Conservation (phyloP, 92 coral and sea anemone species). For the Paragorgia papillata region DNA sequence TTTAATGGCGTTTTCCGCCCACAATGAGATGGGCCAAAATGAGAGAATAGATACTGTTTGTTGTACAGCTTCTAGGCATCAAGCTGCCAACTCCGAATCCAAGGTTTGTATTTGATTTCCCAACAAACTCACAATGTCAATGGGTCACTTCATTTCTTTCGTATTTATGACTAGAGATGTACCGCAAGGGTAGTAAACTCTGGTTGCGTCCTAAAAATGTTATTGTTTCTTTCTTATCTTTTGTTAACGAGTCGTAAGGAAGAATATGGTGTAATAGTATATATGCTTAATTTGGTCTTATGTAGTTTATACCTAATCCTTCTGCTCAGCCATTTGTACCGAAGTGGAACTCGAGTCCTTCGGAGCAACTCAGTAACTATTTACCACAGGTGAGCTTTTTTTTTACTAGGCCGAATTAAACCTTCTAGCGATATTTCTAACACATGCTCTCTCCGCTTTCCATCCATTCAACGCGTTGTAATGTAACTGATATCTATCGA, state of each 20-base stretch:
- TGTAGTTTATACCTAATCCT: constrained; percentile 96
- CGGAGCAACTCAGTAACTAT: constrained; percentile 74
- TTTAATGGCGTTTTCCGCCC: constrained; percentile 99
- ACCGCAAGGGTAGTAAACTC: background rate
- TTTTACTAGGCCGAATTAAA: background rate
- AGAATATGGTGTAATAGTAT: background rate
- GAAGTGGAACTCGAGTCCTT: constrained; percentile 83
- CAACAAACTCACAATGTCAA: constrained; percentile 18
- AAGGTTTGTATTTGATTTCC: constrained; percentile 40
- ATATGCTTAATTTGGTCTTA: constrained; percentile 20
- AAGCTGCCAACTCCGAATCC: constrained; percentile 34
- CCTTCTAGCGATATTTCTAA: too few relatives aligned
- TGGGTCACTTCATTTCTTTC: background rate
- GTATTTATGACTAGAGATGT: background rate
- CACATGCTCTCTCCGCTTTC: too few relatives aligned
- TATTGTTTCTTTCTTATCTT: background rate
- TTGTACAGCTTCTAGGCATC: constrained; percentile 52
- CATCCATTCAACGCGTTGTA: background rate
- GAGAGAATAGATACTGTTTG: constrained; percentile 77
- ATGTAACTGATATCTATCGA: too few relatives aligned
- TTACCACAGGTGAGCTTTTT: constrained; percentile 29
- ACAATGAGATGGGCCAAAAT: constrained; percentile 99
- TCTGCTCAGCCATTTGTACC: constrained; percentile 99
- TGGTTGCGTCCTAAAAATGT: background rate
- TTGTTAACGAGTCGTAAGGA: background rate